phyloP scores from a whole-genome alignment of 1,140 invertebrate genomes.

The Parasteatoda tepidariorum region DNA sequence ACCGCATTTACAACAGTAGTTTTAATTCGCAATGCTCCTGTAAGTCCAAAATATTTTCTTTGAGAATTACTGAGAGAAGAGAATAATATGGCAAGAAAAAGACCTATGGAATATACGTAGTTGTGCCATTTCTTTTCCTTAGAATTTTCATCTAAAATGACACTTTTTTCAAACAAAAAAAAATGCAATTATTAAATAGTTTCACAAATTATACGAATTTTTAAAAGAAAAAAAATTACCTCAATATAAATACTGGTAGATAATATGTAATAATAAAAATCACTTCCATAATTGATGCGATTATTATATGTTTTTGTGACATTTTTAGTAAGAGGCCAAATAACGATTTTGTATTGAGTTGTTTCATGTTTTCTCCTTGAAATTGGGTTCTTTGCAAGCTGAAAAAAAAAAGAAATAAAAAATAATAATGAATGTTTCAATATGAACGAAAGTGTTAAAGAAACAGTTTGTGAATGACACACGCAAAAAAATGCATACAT shows the following conservation, averaged over 20 bases:
- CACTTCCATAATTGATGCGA: constrained; percentile 36
- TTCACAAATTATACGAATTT: not conserved
- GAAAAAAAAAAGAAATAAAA: not conserved
- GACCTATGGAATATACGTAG: constrained; percentile 14
- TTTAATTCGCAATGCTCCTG: constrained; percentile 41
- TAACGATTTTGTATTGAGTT: constrained; percentile 23
- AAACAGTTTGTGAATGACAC: too few relatives aligned
- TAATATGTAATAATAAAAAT: constrained; percentile 15
- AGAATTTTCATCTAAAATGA: constrained; percentile 24
- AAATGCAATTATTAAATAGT: not conserved
- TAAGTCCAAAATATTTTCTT: constrained; percentile 49
- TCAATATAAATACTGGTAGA: constrained; percentile 32
- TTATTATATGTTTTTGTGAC: constrained; percentile 6
- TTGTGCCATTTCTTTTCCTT: constrained; percentile 46
- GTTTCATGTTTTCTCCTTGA: not conserved
- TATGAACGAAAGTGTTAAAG: too few relatives aligned
- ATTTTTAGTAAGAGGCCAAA: constrained; percentile 17
- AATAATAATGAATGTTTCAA: not conserved
- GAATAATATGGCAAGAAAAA: constrained; percentile 33
- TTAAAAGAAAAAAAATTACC: constrained; percentile 7
- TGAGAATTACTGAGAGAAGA: constrained; percentile 39
- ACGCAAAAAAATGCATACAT: too few relatives aligned
- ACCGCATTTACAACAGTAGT: constrained; percentile 47
- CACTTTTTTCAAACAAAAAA: not conserved
- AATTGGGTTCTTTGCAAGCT: not conserved